Conservation (phyloP, 2,797 vertebrate genomes). For the Crenuchus spilurus region DNA sequence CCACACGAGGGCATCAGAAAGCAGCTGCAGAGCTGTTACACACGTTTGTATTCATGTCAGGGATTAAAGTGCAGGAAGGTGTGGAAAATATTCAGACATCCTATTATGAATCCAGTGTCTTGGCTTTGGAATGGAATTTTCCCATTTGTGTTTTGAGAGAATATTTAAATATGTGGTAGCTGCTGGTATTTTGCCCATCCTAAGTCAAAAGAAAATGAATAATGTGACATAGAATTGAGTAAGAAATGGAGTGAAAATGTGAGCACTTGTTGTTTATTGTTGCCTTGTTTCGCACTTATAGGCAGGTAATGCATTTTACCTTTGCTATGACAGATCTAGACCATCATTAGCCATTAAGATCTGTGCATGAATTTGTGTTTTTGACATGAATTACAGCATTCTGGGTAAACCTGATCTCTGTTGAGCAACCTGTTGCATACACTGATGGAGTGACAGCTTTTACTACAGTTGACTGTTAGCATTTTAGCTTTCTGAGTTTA, state of each 20-base stretch:
- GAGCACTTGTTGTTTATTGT: not conserved
- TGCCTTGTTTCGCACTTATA: not conserved
- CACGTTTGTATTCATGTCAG: slow-evolving; percentile 32
- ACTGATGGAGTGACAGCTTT: no score
- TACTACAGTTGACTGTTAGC: not conserved
- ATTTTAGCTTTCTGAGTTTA: no score
- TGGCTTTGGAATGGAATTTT: not conserved
- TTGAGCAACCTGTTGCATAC: not conserved
- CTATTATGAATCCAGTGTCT: not conserved
- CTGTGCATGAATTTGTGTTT: not conserved
- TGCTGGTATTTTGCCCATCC: not conserved
- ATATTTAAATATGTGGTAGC: not conserved
- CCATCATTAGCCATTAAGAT: not conserved
- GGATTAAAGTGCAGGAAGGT: slow-evolving; percentile 28
- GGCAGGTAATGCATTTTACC: not conserved
- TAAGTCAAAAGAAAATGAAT: not conserved
- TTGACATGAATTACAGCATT: not conserved
- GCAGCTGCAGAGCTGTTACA: slow-evolving; percentile 19
- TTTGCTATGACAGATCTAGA: not conserved
- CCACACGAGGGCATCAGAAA: slow-evolving; percentile 67
- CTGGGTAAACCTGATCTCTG: not conserved
- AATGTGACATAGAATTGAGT: not conserved
- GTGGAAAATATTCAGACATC: slow-evolving; percentile 35
- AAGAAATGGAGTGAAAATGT: not conserved
- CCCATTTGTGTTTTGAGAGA: not conserved